phyloP scores from a whole-genome alignment of 2,888 invertebrate genomes.

The Cryptops parisi region DNA sequence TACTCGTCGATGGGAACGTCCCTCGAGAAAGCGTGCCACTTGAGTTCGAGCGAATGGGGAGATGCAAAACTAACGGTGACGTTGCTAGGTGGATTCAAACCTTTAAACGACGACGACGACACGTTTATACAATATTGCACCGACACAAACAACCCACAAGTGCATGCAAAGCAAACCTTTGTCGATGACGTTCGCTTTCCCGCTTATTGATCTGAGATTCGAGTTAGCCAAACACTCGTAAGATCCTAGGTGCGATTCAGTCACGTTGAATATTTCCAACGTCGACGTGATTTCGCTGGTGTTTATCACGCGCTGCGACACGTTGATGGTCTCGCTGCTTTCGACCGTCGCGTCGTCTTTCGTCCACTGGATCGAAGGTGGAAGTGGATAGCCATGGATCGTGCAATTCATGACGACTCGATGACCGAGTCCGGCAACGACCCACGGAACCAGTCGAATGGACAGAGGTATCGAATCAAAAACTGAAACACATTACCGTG shows the following conservation, averaged over 20 bases:
- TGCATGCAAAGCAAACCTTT: conserved; percentile 7
- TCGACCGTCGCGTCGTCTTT: neutral
- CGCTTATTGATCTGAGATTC: neutral
- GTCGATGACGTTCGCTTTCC: neutral
- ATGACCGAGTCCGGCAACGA: conserved; percentile 2
- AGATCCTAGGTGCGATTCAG: neutral
- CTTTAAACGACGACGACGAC: too few species aligned
- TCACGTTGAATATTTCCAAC: conserved; percentile 6
- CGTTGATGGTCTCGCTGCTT: conserved; percentile 5
- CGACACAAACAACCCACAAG: too few species aligned
- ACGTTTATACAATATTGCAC: too few species aligned
- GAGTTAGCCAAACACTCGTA: conserved; percentile 2
- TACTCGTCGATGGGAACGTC: too few species aligned
- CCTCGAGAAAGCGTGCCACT: too few species aligned
- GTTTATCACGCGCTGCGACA: conserved; percentile 7
- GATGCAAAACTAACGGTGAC: too few species aligned
- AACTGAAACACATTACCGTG: too few species aligned
- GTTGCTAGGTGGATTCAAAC: too few species aligned
- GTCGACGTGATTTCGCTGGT: conserved; percentile 1
- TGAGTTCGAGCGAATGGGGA: too few species aligned
- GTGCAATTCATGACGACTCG: conserved; percentile 1
- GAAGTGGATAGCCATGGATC: conserved; percentile 3
- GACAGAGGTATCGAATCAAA: too few species aligned
- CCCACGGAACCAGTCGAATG: neutral
- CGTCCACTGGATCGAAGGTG: conserved; percentile 4